Evolutionary conservation across 1,140 invertebrate species (phyloP), one percentile per base, ranked within the genome.

Genomic region (Atta texana): DNA sequence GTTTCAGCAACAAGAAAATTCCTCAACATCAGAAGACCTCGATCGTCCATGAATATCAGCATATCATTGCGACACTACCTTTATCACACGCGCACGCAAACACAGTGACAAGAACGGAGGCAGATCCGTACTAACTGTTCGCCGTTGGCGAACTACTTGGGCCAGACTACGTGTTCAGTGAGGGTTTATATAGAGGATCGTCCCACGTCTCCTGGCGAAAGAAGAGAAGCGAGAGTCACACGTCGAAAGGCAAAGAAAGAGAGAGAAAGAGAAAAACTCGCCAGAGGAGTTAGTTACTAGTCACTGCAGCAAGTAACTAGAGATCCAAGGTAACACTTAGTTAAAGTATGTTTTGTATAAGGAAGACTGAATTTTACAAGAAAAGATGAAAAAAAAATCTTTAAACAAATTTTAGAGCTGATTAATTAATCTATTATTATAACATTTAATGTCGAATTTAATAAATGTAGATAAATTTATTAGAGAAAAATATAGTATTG

Each of bases 181-280:
- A 86, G 86, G 92, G 92, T 95, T 95, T 95, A 95, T 95, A 95
- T 95, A 95, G 93, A 90, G 92, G 87, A 92, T 93, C 93, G 92
- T 94, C 93, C 93, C 92, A 94, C 94, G 93, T 91, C 90, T 91
- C 90, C 72, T 34, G 55, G 51, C 49, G 57, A 74, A 76, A 78
- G 87, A 86, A 77, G 66, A 89, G 89, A 90, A 89, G 87, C 90
- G 80, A 63, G 77, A 91, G 86, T 88, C 80, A 88, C 89, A 63
- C 63, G 74, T 89, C 69, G 72, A 86, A 78, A 87, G 74, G 6
- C n/a, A 69, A 57, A 75, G 61, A 55, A 74, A 69, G 80, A 66
- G 61, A 61, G 49, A 55, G 21, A 21, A 24, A 61, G 53, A 66
- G 76, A 71, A 24, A 63, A 49, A 69, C 57, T 28, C 53, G 21